Evolutionary conservation across 1,140 invertebrate species (phyloP), one percentile per base, ranked within the genome.

Genomic region (Trialeurodes vaporariorum): DNA sequence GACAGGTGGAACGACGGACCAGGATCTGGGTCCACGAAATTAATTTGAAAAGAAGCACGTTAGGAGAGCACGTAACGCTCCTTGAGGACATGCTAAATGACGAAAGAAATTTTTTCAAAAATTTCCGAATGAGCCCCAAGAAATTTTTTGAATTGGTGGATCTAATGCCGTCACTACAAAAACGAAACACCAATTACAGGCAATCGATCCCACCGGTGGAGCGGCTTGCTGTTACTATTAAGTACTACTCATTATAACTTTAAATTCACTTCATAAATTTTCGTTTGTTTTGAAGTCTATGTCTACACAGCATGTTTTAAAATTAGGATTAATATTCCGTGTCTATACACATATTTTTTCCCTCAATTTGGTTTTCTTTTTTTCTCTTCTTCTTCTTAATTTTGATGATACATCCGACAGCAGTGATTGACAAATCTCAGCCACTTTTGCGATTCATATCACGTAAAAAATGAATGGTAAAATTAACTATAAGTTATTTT

Each of bases 61-160:
- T 13, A 25, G 63, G 63, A 65, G 63, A 65, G 59, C 59, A 58
- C 59, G 27, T 49, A 25, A 65, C 63, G 17, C 34, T 65, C 2
- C 59, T 65, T 65, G 59, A 25, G 9, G 23, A 65, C 59, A 49
- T 65, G 17, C 64, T 64, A 1, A 64, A 64, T 40, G 63, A 34
- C 1, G 27, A 64, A 1, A 40, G 27, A 64, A 64, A 34, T 34
- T 64, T 64, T 12, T 64, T 40, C 27, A 12, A 64, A 24, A 34
- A 64, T 64, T 64, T 64, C 49, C 63, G 63, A 34, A 64, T 64
- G 63, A 34, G 27, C 49, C 63, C 23, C 49, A 40, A 12, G 26
- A 64, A 63, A 64, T 40, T 64, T 1, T 24, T 17, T 22, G 25
- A 27, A 34, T 24, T 64, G 27, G 26, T 63, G 27, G n/a, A 63